Percentiles rank a stretch among this genome's conserved stretches.
phyloP scores from a whole-genome alignment of 1,140 invertebrate species.

The Neodiprion lecontei region DNA sequence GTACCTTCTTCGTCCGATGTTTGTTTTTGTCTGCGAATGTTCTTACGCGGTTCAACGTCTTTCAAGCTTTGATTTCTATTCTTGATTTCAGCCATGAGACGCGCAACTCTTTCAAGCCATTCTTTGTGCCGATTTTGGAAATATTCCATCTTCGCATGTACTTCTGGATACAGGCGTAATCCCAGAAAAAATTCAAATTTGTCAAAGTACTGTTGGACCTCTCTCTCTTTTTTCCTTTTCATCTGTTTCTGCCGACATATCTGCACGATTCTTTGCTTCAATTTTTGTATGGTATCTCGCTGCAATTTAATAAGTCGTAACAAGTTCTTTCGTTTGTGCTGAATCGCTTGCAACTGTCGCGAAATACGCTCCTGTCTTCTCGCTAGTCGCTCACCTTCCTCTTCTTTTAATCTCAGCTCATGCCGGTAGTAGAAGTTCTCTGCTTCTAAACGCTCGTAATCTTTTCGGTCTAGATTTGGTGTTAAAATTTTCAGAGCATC shows the following conservation, averaged over 20 bases:
- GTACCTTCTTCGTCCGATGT: not conserved
- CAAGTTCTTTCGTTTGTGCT: slow-evolving; percentile 3
- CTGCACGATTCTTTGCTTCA: not conserved
- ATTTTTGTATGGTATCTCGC: slow-evolving; percentile 1
- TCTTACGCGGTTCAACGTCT: not conserved
- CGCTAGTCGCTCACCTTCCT: slow-evolving; percentile 8
- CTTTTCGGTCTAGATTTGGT: slow-evolving; percentile 30
- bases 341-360: not conserved
- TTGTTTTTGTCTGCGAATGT: not conserved
- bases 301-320: not conserved
- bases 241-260: not conserved
- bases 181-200: not conserved
- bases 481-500: slow-evolving; percentile 7
- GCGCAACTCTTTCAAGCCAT: slow-evolving; percentile 27
- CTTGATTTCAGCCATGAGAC: slow-evolving; percentile 22
- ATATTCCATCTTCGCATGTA: not conserved
- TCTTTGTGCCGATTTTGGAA: slow-evolving; percentile 22
- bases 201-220: not conserved
- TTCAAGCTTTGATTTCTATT: not conserved
- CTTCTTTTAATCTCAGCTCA: slow-evolving; percentile 16
- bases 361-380: not conserved
- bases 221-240: not conserved
- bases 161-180: slow-evolving; percentile 9
- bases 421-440: slow-evolving; percentile 30
- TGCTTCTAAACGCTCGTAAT: slow-evolving; percentile 30